These are phyloP conservation scores for Carterocephalus palaemon DNA, from an alignment of 2,888 invertebrate genomes.

Conservation along the genomic window DNA sequence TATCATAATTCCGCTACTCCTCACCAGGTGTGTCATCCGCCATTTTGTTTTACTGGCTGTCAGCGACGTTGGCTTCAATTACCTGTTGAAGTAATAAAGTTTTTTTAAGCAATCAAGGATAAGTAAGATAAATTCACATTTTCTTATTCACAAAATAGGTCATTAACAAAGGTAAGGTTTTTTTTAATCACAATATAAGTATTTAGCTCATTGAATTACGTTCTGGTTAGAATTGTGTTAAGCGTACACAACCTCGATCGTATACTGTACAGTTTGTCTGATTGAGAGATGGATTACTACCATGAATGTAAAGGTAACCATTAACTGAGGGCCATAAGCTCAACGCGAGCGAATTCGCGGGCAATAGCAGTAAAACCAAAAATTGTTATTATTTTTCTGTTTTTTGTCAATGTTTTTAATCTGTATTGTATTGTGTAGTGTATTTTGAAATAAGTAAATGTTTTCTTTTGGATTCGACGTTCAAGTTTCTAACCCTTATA, in stretches of 20 bases:
- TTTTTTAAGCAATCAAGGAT: not conserved
- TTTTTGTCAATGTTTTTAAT: too few relatives aligned
- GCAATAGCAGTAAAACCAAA: not conserved
- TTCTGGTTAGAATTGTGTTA: not conserved
- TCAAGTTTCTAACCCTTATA: too few relatives aligned
- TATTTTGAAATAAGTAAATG: too few relatives aligned
- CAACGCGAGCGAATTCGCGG: too few relatives aligned
- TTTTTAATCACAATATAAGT: too few relatives aligned
- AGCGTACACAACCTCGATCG: not conserved
- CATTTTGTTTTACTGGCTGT: conserved; percentile 39
- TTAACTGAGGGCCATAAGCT: not conserved
- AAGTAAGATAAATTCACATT: not conserved
- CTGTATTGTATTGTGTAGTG: too few relatives aligned
- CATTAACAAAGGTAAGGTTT: too few relatives aligned
- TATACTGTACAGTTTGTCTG: not conserved
- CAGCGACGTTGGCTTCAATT: conserved; percentile 47
- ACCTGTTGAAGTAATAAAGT: conserved; percentile 46
- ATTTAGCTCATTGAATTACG: too few relatives aligned
- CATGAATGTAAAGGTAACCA: not conserved
- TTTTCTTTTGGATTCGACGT: too few relatives aligned
- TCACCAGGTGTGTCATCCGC: not conserved
- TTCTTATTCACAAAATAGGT: not conserved
- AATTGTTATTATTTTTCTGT: too few relatives aligned
- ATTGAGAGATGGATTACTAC: too few relatives aligned
- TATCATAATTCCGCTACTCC: too few relatives aligned